phyloP scores from a whole-genome alignment of 1,140 invertebrate genomes.

The Anastatus disparis region DNA sequence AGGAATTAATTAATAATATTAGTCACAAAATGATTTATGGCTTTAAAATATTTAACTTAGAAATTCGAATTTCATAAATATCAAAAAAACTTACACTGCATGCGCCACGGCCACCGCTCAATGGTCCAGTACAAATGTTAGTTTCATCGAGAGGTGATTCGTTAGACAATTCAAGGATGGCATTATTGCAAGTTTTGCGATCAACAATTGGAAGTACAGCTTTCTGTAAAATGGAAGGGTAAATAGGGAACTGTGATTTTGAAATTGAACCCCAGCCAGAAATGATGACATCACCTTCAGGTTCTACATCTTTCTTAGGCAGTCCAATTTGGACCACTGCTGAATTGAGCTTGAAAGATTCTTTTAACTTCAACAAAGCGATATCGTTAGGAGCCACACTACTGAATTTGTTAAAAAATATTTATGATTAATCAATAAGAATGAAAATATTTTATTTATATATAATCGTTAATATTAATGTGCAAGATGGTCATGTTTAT shows the following conservation, averaged over 20 bases:
- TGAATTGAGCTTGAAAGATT: constrained; percentile 67
- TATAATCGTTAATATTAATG: too few species aligned
- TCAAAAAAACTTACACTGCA: constrained; percentile 74
- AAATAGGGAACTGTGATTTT: neutral
- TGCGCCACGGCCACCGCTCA: constrained; percentile 67
- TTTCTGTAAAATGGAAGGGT: constrained; percentile 50
- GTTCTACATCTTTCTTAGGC: constrained; percentile 57
- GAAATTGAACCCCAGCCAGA: constrained; percentile 68
- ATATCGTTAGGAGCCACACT: constrained; percentile 72
- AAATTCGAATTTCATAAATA: too few species aligned
- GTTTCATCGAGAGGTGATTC: constrained; percentile 45
- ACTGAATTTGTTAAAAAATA: constrained; percentile 49
- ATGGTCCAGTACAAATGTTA: constrained; percentile 72
- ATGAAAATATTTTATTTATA: too few species aligned
- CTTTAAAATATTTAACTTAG: too few species aligned
- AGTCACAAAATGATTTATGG: too few species aligned
- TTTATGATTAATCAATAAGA: too few species aligned
- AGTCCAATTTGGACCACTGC: constrained; percentile 66
- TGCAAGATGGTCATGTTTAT: too few species aligned
- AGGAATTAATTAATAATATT: too few species aligned
- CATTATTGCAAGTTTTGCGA: constrained; percentile 40
- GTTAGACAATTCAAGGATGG: constrained; percentile 19
- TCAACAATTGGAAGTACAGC: constrained; percentile 50
- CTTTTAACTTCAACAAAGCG: constrained; percentile 69
- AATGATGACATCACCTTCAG: constrained; percentile 58